A percentile compares a stretch with the other conserved stretches of the same genome.
Conservation (phyloP, 2,888 invertebrate genomes). For the Agonopterix heracliana region DNA sequence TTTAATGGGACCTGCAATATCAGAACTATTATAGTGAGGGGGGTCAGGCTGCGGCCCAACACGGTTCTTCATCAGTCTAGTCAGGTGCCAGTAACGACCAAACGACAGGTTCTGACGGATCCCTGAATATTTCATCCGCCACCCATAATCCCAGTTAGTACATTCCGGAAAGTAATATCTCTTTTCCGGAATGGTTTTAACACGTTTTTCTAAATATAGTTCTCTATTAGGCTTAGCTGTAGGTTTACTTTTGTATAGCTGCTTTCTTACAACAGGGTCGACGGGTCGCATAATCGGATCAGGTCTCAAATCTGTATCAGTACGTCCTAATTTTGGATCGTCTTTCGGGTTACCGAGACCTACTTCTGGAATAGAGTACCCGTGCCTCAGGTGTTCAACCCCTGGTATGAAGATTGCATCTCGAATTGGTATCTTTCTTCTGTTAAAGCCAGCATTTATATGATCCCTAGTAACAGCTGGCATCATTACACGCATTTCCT, state of each 20-base stretch:
- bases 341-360: slow-evolving; percentile 36
- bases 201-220: slow-evolving; percentile 29
- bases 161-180: slow-evolving; percentile 42
- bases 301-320: slow-evolving; percentile 25
- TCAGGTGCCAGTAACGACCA: background rate
- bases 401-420: slow-evolving; percentile 34
- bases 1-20: background rate
- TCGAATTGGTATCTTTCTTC: slow-evolving; percentile 27
- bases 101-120: slow-evolving; percentile 1
- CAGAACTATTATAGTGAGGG: slow-evolving; percentile 31
- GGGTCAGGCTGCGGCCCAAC: slow-evolving; percentile 45
- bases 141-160: slow-evolving; percentile 37
- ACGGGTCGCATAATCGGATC: slow-evolving; percentile 46
- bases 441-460: slow-evolving; percentile 27
- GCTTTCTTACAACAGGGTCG: slow-evolving; percentile 24
- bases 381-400: slow-evolving; percentile 27
- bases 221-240: slow-evolving; percentile 28
- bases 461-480: slow-evolving; percentile 38
- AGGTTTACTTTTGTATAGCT: slow-evolving; percentile 27
- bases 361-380: slow-evolving; percentile 34
- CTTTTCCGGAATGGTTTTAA: slow-evolving; percentile 32
- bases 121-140: slow-evolving; percentile 37
- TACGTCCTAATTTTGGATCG: slow-evolving; percentile 33
- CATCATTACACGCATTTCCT: slow-evolving; percentile 37
- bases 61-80: slow-evolving; percentile 13